A percentile compares a stretch with the other conserved stretches of the same genome.
Conservation (phyloP, 2,888 invertebrate species). For the Chloroclysta siterata region DNA sequence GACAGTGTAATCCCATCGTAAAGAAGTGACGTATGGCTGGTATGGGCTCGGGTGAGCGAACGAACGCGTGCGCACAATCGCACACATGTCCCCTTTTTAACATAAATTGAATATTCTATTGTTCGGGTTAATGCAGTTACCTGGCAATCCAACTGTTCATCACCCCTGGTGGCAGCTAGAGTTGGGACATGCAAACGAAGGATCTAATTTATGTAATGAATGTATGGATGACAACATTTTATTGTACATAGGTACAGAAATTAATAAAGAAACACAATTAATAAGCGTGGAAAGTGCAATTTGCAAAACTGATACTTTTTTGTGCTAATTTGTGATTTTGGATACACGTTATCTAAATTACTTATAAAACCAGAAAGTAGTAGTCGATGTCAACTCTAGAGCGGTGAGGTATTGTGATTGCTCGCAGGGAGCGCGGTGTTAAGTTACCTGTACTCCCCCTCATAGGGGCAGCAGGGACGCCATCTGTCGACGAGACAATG, state of each 20-base stretch:
- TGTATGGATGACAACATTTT: too few relatives aligned
- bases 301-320: too few relatives aligned
- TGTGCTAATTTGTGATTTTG: not conserved
- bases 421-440: conserved; percentile 52
- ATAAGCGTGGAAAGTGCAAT: too few relatives aligned
- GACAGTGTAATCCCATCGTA: conserved; percentile 54
- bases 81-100: conserved; percentile 68
- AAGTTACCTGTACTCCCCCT: conserved; percentile 68
- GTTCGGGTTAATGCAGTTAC: conserved; percentile 77
- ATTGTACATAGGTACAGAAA: too few relatives aligned
- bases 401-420: conserved; percentile 11
- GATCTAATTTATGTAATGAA: not conserved
- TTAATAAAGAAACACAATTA: not conserved
- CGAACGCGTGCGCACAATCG: conserved; percentile 68
- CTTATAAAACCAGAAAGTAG: not conserved
- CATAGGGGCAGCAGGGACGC: conserved; percentile 59
- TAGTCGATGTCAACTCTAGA: conserved; percentile 7
- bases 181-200: conserved; percentile 15
- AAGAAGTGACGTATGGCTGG: not conserved
- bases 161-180: conserved; percentile 36
- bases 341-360: not conserved
- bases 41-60: conserved; percentile 41
- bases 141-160: conserved; percentile 52
- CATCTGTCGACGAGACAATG: conserved; percentile 78
- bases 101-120: conserved; percentile 77